These are phyloP conservation scores for Sebastes hopkinsi DNA, from an alignment of 2,797 vertebrate genomes.

Conservation along the genomic window DNA sequence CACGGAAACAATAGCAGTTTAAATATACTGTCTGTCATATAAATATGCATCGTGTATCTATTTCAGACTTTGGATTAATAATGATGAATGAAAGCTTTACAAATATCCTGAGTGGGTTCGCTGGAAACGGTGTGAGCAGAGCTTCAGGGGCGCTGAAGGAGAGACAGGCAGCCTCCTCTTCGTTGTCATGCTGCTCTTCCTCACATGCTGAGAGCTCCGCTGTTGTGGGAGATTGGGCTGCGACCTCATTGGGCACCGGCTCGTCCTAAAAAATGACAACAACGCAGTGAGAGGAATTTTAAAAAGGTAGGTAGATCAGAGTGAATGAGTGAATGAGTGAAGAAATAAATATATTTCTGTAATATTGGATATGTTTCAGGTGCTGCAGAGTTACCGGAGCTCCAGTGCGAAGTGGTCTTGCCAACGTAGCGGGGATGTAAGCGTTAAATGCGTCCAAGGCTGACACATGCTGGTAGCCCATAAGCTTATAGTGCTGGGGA, in stretches of 20 bases:
- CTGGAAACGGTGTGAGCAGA: slow-evolving; percentile 58
- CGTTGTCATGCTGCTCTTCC: slow-evolving; percentile 5
- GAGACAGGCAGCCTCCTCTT: slow-evolving; percentile 25
- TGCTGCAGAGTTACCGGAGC: slow-evolving; percentile 53
- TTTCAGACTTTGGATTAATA: neutral
- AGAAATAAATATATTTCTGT: neutral
- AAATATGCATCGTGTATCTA: neutral
- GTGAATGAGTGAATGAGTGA: neutral
- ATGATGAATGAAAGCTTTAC: slow-evolving; percentile 55
- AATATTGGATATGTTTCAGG: neutral
- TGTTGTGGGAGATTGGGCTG: neutral
- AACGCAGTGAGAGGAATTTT: neutral
- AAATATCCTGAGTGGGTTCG: slow-evolving; percentile 81
- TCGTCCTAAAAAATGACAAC: slow-evolving; percentile 52
- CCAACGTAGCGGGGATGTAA: slow-evolving; percentile 43
- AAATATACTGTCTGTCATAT: neutral
- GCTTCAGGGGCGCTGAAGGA: slow-evolving; percentile 69
- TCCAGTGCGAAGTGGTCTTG: slow-evolving; percentile 69
- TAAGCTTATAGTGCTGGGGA: slow-evolving; percentile 76
- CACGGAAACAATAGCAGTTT: neutral
- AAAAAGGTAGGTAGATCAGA: neutral
- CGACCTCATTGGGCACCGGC: slow-evolving; percentile 14
- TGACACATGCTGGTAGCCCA: slow-evolving; percentile 73
- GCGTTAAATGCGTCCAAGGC: slow-evolving; percentile 67
- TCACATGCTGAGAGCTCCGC: neutral